These are phyloP conservation scores for Brenthis daphne DNA, from an alignment of 2,888 invertebrate genomes.

Conservation along the genomic window DNA sequence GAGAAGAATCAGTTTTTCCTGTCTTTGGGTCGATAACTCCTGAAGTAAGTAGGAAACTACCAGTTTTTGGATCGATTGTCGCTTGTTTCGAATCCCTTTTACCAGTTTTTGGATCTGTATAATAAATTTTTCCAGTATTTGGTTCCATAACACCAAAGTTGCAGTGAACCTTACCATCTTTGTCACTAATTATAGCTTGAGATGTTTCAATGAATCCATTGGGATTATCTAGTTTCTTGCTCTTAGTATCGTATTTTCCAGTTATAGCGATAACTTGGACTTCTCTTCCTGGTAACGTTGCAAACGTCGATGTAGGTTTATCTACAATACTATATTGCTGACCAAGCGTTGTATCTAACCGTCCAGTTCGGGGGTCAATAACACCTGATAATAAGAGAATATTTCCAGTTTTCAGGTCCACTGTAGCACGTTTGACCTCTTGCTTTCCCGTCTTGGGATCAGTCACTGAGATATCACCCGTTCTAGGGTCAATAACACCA, in stretches of 20 bases:
- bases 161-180: constrained; percentile 86
- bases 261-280: constrained; percentile 83
- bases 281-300: constrained; percentile 67
- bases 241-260: constrained; percentile 82
- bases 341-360: constrained; percentile 80
- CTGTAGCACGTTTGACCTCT: constrained; percentile 67
- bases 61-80: constrained; percentile 77
- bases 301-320: constrained; percentile 78
- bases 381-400: constrained; percentile 80
- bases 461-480: constrained; percentile 74
- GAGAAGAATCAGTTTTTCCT: constrained; percentile 84
- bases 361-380: constrained; percentile 82
- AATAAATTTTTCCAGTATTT: constrained; percentile 80
- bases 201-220: constrained; percentile 80
- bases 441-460: constrained; percentile 72
- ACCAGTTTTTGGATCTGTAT: constrained; percentile 83
- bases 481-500: constrained; percentile 84
- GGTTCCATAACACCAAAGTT: constrained; percentile 84
- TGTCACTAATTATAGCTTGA: constrained; percentile 84
- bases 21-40: constrained; percentile 84
- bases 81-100: constrained; percentile 84
- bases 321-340: constrained; percentile 84
- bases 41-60: constrained; percentile 82
- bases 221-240: constrained; percentile 81
- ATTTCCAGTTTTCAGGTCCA: constrained; percentile 79